Evolutionary conservation across 2,888 invertebrate genomes (phyloP).

Genomic region (Ormyrus labotus): DNA sequence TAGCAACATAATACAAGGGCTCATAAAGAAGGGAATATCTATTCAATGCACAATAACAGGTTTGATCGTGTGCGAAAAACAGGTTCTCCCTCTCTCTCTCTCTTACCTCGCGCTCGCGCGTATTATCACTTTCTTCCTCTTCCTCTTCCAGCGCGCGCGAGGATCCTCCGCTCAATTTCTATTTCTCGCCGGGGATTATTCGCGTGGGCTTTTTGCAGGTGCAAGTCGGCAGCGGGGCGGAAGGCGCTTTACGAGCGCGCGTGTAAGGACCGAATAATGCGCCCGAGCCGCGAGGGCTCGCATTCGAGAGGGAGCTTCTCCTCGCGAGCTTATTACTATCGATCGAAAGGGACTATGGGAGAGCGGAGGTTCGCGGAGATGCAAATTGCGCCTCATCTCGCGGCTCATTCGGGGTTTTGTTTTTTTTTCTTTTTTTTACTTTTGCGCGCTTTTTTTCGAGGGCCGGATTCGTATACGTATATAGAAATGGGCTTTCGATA

Average conservation of each 20-base stretch:
- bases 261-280: not conserved
- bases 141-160: conserved; percentile 56
- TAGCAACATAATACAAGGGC: conserved; percentile 47
- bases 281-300: conserved; percentile 2
- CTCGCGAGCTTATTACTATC: not conserved
- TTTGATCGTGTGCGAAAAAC: conserved; percentile 34
- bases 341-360: not conserved
- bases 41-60: conserved; percentile 57
- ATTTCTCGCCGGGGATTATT: conserved; percentile 42
- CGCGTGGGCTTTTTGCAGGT: conserved; percentile 40
- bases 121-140: conserved; percentile 56
- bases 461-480: too few relatives aligned
- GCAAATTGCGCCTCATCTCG: conserved; percentile 51
- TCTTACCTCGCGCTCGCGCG: conserved; percentile 15
- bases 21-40: conserved; percentile 51
- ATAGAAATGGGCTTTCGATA: too few relatives aligned
- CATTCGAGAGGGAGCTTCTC: not conserved
- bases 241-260: conserved; percentile 4
- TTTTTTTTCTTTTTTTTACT: not conserved
- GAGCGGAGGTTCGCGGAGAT: conserved; percentile 25
- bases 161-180: conserved; percentile 56
- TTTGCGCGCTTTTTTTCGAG: not conserved
- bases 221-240: not conserved
- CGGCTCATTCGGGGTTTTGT: conserved; percentile 20
- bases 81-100: conserved; percentile 31